These are phyloP conservation scores for Bathynomus jamesi DNA, from an alignment of 1,140 invertebrate species.

Conservation along the genomic window DNA sequence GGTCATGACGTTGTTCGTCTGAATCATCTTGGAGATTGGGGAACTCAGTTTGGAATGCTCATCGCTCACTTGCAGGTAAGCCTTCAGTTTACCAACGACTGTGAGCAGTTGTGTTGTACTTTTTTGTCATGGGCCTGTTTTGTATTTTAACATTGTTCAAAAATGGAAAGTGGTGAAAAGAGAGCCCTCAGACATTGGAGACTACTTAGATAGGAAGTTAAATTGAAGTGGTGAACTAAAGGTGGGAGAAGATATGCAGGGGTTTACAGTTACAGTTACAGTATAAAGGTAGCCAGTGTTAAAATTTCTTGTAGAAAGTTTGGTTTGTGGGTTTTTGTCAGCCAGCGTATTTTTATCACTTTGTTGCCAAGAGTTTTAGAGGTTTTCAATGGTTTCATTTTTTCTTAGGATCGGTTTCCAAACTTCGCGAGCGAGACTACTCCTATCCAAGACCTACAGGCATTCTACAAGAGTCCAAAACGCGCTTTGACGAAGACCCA, in stretches of 20 bases:
- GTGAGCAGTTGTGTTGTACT: too few relatives aligned
- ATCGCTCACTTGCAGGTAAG: slow-evolving; percentile 72
- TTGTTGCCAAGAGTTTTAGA: too few relatives aligned
- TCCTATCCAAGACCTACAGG: slow-evolving; percentile 86
- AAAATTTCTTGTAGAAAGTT: too few relatives aligned
- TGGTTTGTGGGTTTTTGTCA: not conserved
- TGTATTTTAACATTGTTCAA: not conserved
- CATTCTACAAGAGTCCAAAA: slow-evolving; percentile 82
- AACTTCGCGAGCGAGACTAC: slow-evolving; percentile 75
- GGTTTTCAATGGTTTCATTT: slow-evolving; percentile 1
- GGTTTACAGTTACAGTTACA: too few relatives aligned
- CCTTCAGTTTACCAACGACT: slow-evolving; percentile 43
- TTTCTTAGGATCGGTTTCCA: slow-evolving; percentile 70
- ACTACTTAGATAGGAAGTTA: too few relatives aligned
- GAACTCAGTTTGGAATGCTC: slow-evolving; percentile 99
- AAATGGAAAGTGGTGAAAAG: not conserved
- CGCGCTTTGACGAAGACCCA: slow-evolving; percentile 84
- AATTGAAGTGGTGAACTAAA: too few relatives aligned
- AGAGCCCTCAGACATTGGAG: too few relatives aligned
- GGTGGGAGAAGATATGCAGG: too few relatives aligned
- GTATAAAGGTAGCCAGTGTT: too few relatives aligned
- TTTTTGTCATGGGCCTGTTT: too few relatives aligned
- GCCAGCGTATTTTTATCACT: not conserved
- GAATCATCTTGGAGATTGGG: slow-evolving; percentile 99
- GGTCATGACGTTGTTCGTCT: slow-evolving; percentile 88